A percentile compares a stretch with the other conserved stretches of the same genome.
These are phyloP conservation scores for Fregata magnificens DNA, from an alignment of 2,113 vertebrate species.

Conservation along the genomic window DNA sequence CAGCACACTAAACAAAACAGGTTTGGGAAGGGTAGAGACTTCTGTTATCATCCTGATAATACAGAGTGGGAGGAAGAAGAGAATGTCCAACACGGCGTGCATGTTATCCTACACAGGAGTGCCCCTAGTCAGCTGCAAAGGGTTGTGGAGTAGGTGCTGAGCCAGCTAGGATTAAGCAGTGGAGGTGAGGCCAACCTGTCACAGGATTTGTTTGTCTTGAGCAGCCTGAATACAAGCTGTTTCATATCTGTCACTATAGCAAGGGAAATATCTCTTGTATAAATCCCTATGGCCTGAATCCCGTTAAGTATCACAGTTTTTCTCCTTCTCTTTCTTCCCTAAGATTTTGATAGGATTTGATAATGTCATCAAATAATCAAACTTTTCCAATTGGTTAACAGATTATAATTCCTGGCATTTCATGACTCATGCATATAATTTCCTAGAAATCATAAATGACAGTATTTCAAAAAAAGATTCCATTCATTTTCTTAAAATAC, in stretches of 20 bases:
- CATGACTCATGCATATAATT: background rate
- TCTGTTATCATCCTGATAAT: accelerated
- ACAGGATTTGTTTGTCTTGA: background rate
- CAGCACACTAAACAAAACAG: accelerated
- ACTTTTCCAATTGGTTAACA: background rate
- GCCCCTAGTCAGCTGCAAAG: background rate
- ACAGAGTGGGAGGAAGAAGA: background rate
- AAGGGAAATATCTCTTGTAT: background rate
- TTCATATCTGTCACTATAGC: background rate
- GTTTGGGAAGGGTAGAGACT: background rate
- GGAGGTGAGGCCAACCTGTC: background rate
- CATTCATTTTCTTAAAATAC: background rate
- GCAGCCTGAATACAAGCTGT: background rate
- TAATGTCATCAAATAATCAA: background rate
- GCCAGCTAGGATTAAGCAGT: background rate
- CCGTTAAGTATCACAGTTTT: background rate
- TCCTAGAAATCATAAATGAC: background rate
- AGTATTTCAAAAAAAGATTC: background rate
- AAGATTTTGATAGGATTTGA: background rate
- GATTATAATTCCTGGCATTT: background rate
- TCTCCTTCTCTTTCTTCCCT: background rate
- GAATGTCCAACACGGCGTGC: accelerated
- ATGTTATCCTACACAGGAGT: background rate
- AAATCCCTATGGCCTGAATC: background rate
- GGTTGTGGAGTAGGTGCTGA: background rate